phyloP scores from a whole-genome alignment of 2,888 invertebrate genomes.

The Lycocerus yunnanus region DNA sequence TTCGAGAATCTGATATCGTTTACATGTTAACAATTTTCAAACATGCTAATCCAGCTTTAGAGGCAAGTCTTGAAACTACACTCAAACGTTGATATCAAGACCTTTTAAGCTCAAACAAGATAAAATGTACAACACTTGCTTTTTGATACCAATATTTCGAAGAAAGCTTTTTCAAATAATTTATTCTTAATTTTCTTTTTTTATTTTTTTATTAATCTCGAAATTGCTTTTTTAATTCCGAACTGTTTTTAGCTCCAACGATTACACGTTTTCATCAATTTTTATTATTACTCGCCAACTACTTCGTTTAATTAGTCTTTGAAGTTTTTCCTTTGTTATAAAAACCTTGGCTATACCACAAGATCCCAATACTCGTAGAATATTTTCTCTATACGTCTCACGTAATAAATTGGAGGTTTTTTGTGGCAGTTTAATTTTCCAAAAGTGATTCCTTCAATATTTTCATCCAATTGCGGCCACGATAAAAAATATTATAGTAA shows the following conservation, averaged over 20 bases:
- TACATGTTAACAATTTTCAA: neutral
- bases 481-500: neutral
- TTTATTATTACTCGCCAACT: neutral
- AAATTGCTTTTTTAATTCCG: neutral
- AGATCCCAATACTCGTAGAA: neutral
- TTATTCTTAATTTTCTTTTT: neutral
- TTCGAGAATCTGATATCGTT: neutral
- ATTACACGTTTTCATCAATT: neutral
- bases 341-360: neutral
- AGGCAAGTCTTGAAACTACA: neutral
- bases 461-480: neutral
- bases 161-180: neutral
- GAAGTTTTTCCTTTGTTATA: neutral
- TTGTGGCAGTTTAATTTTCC: neutral
- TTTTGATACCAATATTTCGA: neutral
- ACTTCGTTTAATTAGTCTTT: neutral
- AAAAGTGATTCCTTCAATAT: neutral
- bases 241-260: neutral
- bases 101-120: neutral
- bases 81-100: neutral
- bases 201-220: neutral
- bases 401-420: neutral
- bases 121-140: neutral
- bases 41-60: neutral
- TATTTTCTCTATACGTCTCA: neutral